Evolutionary conservation across 1,140 invertebrate species (phyloP).

Genomic region (Zaprionus vittiger): DNA sequence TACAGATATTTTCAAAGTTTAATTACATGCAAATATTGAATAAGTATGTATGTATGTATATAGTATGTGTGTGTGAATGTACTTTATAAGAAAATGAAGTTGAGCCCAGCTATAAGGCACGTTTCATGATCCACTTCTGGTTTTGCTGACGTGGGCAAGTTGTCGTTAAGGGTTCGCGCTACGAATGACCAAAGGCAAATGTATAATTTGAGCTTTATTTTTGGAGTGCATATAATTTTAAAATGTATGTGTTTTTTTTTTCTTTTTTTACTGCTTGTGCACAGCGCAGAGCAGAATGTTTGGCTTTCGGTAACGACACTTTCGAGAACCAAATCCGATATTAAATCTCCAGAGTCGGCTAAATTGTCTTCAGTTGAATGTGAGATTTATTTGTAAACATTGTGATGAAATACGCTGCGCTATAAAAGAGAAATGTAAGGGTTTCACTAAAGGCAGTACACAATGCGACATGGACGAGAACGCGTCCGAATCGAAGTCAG

Average conservation of each 20-base stretch:
- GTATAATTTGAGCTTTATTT: constrained; percentile 8
- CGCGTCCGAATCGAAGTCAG: constrained; percentile 23
- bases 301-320: not conserved
- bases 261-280: no score
- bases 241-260: not conserved
- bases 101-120: not conserved
- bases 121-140: not conserved
- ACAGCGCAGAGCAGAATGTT: no score
- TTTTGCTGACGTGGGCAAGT: constrained; percentile 39
- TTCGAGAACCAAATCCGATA: constrained; percentile 14
- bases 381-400: constrained; percentile 39
- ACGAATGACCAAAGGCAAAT: not conserved
- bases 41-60: not conserved
- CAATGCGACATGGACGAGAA: constrained; percentile 49
- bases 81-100: not conserved
- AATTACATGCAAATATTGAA: not conserved
- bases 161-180: not conserved
- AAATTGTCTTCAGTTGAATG: not conserved
- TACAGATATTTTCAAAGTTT: not conserved
- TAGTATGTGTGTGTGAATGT: not conserved
- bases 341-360: not conserved
- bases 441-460: constrained; percentile 34
- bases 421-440: constrained; percentile 26
- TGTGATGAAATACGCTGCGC: not conserved
- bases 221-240: not conserved